Evolutionary conservation across 37 sponge, comb jelly and placozoan genomes (phyloP).

Genomic region (Dysidea cf. avara): DNA sequence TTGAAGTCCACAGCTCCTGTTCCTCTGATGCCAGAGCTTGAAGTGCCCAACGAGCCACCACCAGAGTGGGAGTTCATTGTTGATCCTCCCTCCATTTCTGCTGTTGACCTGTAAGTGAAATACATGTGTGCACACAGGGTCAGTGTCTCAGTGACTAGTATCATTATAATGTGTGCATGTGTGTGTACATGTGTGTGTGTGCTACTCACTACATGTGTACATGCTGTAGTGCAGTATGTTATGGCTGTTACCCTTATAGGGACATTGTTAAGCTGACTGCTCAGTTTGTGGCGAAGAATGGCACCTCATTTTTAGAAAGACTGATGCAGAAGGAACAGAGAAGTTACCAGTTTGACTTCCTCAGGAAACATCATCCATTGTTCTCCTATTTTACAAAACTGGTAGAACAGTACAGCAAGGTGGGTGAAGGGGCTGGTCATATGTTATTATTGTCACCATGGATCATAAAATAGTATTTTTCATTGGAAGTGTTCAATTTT

Average conservation of each 20-base stretch:
- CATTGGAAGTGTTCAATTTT: too few relatives aligned
- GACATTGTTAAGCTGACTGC: conserved; percentile 97
- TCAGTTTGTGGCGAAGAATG: conserved; percentile 95
- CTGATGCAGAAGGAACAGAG: conserved; percentile 92
- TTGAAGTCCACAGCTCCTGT: conserved; percentile 7
- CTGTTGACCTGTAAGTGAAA: conserved; percentile 76
- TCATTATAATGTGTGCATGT: too few relatives aligned
- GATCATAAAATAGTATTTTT: too few relatives aligned
- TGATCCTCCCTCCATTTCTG: conserved; percentile 92
- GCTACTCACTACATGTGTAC: too few relatives aligned
- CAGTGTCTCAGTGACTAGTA: neutral
- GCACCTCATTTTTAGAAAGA: conserved; percentile 85
- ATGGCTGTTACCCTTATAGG: conserved; percentile 54
- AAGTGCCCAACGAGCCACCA: conserved; percentile 88
- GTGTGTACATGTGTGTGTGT: too few relatives aligned
- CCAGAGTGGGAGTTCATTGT: conserved; percentile 83
- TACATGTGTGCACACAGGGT: neutral
- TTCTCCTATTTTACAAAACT: conserved; percentile 95
- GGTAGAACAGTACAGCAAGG: conserved; percentile 96
- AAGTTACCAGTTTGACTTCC: conserved; percentile 96
- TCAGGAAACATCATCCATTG: conserved; percentile 90
- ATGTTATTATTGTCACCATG: too few relatives aligned
- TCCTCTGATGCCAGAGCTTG: conserved; percentile 60
- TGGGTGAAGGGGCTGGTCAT: conserved; percentile 3
- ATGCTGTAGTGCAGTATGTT: too few relatives aligned